These are phyloP conservation scores for Caenorhabditis elegans DNA, from an alignment of 1,140 invertebrate genomes.

Conservation along the genomic window WBcel235 BX284604.4:13432001-13432500, in stretches of 20 bases:
- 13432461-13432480: background rate
- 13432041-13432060: slow-evolving; percentile 71
- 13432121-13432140: slow-evolving; percentile 66
- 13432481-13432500: background rate
- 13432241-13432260: background rate
- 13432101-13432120: slow-evolving; percentile 87
- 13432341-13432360: background rate
- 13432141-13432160: background rate
- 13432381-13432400: too few species aligned
- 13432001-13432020: background rate
- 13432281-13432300: background rate
- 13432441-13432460: background rate
- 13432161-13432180: slow-evolving; percentile 33
- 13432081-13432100: slow-evolving; percentile 92
- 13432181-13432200: slow-evolving; percentile 30
- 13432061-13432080: slow-evolving; percentile 93
- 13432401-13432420: too few species aligned
- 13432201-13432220: background rate
- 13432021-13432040: slow-evolving; percentile 47
- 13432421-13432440: background rate
- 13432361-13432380: too few species aligned
- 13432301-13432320: background rate
- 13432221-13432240: slow-evolving; percentile 28
- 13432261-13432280: slow-evolving; percentile 21
- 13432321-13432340: background rate